These are phyloP conservation scores for Datnioides undecimradiatus DNA, from an alignment of 2,113 vertebrate species.

Conservation along the genomic window DNA sequence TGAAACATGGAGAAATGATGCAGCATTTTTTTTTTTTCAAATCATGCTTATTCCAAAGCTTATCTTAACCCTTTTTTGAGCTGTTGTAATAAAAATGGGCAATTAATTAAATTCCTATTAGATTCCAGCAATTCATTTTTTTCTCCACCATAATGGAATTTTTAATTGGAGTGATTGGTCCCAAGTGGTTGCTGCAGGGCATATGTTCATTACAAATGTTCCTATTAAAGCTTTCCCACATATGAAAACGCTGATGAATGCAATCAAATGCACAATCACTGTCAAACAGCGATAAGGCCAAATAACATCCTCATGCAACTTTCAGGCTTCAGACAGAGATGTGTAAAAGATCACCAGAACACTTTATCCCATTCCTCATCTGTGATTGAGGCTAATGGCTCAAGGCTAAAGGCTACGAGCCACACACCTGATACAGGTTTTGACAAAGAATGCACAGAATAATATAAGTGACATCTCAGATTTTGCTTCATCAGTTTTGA, in stretches of 20 bases:
- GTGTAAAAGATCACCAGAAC: background rate
- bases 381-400: no score
- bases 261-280: constrained; percentile 33
- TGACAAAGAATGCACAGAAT: background rate
- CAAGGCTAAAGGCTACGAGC: no score
- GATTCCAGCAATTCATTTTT: constrained; percentile 34
- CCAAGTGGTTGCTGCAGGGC: constrained; percentile 38
- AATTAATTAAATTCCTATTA: constrained; percentile 63
- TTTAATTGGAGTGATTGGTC: constrained; percentile 64
- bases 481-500: background rate
- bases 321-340: background rate
- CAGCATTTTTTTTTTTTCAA: background rate
- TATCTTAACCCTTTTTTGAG: constrained; percentile 21
- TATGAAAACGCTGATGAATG: constrained; percentile 21
- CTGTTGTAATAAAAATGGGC: constrained; percentile 25
- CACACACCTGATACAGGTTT: no score
- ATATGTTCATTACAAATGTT: constrained; percentile 35
- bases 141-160: constrained; percentile 51
- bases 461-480: background rate
- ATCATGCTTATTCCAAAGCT: constrained; percentile 26
- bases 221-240: constrained; percentile 35
- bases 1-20: background rate
- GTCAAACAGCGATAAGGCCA: constrained; percentile 14
- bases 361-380: background rate
- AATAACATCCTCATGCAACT: constrained; percentile 12